A percentile compares a stretch with the other conserved stretches of the same genome.
Evolutionary conservation across 35 echinoderm and acorn worm species (phyloP).

Genomic region (Chiridota heheva): DNA sequence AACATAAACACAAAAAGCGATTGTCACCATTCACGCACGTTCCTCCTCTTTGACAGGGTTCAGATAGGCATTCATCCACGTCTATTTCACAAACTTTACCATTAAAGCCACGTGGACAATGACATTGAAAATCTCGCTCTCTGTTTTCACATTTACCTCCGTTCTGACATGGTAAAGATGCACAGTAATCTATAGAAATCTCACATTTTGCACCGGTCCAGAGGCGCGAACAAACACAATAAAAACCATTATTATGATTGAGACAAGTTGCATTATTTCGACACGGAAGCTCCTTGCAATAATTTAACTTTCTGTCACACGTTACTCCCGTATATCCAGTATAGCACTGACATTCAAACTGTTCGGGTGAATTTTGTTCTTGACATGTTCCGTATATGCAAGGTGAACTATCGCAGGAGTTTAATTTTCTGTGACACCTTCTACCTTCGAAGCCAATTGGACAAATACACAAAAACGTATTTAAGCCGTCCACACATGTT

Average conservation of each 20-base stretch:
- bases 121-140: constrained; percentile 48
- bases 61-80: constrained; percentile 64
- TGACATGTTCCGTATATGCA: constrained; percentile 59
- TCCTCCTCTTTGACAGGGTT: constrained; percentile 79
- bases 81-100: constrained; percentile 64
- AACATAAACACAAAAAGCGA: constrained; percentile 60
- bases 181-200: constrained; percentile 49
- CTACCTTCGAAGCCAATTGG: constrained; percentile 69
- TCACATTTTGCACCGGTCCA: constrained; percentile 74
- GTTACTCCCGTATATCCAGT: constrained; percentile 52
- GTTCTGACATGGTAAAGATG: constrained; percentile 61
- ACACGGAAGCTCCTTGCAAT: constrained; percentile 72
- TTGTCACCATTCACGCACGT: constrained; percentile 54
- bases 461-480: constrained; percentile 71
- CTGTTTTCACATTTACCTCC: constrained; percentile 67
- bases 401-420: constrained; percentile 75
- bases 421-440: constrained; percentile 66
- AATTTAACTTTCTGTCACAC: constrained; percentile 64
- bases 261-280: constrained; percentile 73
- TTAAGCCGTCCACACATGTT: constrained; percentile 73
- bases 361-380: constrained; percentile 20
- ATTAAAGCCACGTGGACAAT: constrained; percentile 56
- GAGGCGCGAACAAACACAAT: constrained; percentile 59
- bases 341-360: constrained; percentile 66
- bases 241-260: constrained; percentile 36